Percentiles rank a stretch among this genome's conserved stretches.
These are phyloP conservation scores for Pseudolaguvia tuberculata DNA, from an alignment of 2,113 vertebrate species.

Conservation along the genomic window DNA sequence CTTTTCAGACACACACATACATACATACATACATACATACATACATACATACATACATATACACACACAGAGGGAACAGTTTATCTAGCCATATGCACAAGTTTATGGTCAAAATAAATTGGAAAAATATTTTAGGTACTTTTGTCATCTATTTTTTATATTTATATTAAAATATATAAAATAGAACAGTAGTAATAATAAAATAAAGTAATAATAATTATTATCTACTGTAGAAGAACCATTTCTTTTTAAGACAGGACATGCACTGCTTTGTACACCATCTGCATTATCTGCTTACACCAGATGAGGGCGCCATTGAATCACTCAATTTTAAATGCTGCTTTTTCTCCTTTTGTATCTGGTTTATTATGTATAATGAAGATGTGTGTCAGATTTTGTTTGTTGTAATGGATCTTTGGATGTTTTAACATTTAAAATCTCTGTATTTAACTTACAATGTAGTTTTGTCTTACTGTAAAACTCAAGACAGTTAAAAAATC, in stretches of 20 bases:
- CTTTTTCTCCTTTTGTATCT: neutral
- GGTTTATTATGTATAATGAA: neutral
- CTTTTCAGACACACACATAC: neutral
- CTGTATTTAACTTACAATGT: neutral
- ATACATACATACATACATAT: too few relatives aligned
- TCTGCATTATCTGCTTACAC: conserved; percentile 1
- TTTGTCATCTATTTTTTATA: neutral
- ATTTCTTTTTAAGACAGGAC: neutral
- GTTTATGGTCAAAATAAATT: too few relatives aligned
- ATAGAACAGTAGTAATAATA: neutral
- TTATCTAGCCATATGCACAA: neutral
- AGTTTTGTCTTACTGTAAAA: neutral
- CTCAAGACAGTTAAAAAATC: neutral
- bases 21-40: too few relatives aligned
- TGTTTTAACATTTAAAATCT: neutral
- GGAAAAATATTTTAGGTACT: neutral
- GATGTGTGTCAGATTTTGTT: neutral
- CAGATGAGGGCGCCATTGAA: conserved; percentile 32
- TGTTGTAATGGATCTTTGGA: neutral
- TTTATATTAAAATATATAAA: neutral
- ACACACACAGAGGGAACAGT: neutral
- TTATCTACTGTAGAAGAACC: too few relatives aligned
- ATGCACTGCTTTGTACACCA: neutral
- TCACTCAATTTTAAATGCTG: neutral
- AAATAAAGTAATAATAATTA: neutral